These are phyloP conservation scores for Ceratosolen fusciceps DNA, from an alignment of 1,140 invertebrate genomes.

Conservation along the genomic window DNA sequence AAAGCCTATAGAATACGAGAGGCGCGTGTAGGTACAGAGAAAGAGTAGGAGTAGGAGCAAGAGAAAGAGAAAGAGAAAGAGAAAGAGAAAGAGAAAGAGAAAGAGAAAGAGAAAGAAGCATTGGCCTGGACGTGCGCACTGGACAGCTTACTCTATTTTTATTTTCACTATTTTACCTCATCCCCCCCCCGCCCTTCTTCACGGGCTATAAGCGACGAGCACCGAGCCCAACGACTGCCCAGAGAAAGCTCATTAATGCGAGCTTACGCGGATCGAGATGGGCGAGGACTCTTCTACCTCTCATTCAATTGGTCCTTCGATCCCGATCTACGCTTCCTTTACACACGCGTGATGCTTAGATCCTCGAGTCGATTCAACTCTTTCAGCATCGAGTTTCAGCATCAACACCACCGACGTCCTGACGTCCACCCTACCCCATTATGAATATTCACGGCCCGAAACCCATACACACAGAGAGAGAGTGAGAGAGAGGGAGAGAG, in stretches of 20 bases:
- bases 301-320: constrained; percentile 10
- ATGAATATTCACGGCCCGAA: not conserved
- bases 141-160: constrained; percentile 24
- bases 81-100: too few relatives aligned
- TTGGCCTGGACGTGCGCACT: constrained; percentile 10
- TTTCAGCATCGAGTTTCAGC: not conserved
- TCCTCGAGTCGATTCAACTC: not conserved
- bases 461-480: too few relatives aligned
- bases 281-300: not conserved
- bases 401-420: not conserved
- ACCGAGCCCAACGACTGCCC: not conserved
- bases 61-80: too few relatives aligned
- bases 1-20: constrained; percentile 50
- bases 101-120: not conserved
- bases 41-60: too few relatives aligned
- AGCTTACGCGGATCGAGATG: not conserved
- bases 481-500: not conserved
- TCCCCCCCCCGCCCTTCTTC: not conserved
- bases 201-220: not conserved
- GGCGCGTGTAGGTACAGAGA: not conserved
- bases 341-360: not conserved
- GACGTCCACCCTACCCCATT: not conserved
- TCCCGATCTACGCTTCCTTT: not conserved
- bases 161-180: not conserved
- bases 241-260: constrained; percentile 7